Evolutionary conservation across 2,797 vertebrate species (phyloP).

Genomic region (Podarcis siculus): DNA sequence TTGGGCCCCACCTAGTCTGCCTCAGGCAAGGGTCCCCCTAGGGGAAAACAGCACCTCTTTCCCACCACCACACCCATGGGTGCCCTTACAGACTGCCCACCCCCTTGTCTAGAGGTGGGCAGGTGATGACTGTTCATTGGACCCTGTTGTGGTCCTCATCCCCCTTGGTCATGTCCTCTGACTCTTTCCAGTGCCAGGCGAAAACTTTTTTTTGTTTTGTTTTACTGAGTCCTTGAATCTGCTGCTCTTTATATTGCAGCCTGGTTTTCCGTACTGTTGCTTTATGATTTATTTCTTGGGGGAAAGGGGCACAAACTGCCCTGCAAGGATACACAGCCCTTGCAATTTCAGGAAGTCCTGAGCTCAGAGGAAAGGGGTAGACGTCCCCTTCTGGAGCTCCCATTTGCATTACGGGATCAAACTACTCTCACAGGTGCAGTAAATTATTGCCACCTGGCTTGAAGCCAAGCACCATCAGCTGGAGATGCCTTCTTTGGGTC

Average conservation of each 20-base stretch:
- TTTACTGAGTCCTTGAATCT: not conserved
- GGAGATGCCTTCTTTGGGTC: accelerated
- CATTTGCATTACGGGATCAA: not conserved
- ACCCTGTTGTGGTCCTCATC: not conserved
- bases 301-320: not conserved
- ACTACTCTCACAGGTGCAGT: not conserved
- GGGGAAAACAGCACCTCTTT: not conserved
- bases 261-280: not conserved
- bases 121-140: not conserved
- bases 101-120: not conserved
- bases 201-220: not conserved
- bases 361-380: not conserved
- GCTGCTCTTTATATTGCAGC: not conserved
- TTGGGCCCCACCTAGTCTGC: not conserved
- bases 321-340: not conserved
- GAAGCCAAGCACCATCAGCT: not conserved
- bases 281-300: not conserved
- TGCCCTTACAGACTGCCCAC: not conserved
- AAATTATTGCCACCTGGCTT: not conserved
- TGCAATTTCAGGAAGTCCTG: not conserved
- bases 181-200: not conserved
- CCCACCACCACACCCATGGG: not conserved
- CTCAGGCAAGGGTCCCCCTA: not conserved
- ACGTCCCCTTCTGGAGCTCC: not conserved
- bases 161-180: not conserved